A percentile compares a stretch with the other conserved stretches of the same genome.
phyloP scores from a whole-genome alignment of 2,113 vertebrate genomes.

The Balaenoptera acutorostrata region DNA sequence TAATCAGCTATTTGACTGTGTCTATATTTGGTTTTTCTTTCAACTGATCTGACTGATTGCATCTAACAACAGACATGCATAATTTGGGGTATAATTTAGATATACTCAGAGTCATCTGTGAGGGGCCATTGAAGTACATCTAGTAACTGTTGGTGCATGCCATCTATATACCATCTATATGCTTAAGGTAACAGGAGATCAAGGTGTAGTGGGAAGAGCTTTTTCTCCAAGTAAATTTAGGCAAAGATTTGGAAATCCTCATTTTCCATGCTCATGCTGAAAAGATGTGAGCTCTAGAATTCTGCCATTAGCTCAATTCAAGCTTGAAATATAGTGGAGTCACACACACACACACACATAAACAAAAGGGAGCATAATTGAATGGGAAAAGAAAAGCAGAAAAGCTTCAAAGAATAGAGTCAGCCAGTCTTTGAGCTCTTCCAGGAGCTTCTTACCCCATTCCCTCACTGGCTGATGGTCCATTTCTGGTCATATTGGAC shows the following conservation, averaged over 20 bases:
- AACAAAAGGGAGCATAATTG: not conserved
- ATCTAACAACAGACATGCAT: not conserved
- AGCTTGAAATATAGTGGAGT: not conserved
- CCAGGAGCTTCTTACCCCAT: not conserved
- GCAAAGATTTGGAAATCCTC: not conserved
- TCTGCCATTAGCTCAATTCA: not conserved
- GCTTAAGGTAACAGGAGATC: not conserved
- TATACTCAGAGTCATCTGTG: not conserved
- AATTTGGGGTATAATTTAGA: constrained; percentile 11
- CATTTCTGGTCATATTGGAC: not conserved
- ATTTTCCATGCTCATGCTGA: not conserved
- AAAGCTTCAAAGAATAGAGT: not conserved
- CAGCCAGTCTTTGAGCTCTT: not conserved
- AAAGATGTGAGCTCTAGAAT: not conserved
- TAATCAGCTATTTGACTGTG: not conserved
- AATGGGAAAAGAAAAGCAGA: not conserved
- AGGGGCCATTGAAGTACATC: not conserved
- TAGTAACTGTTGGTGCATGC: not conserved
- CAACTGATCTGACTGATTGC: not conserved
- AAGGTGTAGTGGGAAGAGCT: not conserved
- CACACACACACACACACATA: not conserved
- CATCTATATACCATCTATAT: not conserved
- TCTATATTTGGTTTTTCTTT: not conserved
- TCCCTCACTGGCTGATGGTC: not conserved
- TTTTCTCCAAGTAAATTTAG: not conserved